Evolutionary conservation across 1,140 invertebrate genomes (phyloP).

Genomic region (Aphelenchoides fujianensis): DNA sequence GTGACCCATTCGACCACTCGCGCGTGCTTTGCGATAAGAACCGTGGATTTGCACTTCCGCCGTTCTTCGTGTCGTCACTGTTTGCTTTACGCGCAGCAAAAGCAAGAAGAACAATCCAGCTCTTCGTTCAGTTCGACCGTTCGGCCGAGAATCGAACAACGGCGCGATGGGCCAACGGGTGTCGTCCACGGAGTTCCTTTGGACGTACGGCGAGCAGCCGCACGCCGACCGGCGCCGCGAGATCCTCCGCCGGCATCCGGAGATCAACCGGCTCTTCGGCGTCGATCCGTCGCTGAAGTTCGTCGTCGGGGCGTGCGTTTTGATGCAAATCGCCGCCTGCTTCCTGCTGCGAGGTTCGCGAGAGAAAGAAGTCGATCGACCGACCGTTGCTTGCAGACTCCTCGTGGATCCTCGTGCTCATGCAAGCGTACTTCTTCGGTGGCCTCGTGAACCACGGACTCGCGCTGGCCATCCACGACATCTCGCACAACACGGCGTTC

Average conservation of each 20-base stretch:
- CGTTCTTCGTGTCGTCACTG: too few species aligned
- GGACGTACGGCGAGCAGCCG: conserved; percentile 2
- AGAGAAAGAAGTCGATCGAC: too few species aligned
- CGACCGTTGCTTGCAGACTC: conserved; percentile 38
- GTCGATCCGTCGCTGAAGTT: conserved; percentile 47
- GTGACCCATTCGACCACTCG: too few species aligned
- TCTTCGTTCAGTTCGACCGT: too few species aligned
- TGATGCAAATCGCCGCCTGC: conserved; percentile 42
- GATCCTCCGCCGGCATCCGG: background rate
- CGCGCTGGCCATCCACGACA: conserved; percentile 94
- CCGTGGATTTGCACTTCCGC: too few species aligned
- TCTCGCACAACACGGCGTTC: conserved; percentile 93
- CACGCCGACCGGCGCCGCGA: background rate
- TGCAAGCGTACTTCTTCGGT: conserved; percentile 57
- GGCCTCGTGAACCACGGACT: conserved; percentile 82
- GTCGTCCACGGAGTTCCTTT: conserved; percentile 3
- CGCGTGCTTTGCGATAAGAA: too few species aligned
- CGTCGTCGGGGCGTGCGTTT: conserved; percentile 34
- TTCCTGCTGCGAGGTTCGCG: conserved; percentile 24
- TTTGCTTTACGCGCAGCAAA: too few species aligned
- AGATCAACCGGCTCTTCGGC: conserved; percentile 43
- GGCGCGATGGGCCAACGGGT: conserved; percentile 10
- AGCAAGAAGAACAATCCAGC: too few species aligned
- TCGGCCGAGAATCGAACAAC: too few species aligned
- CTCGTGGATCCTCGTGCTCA: conserved; percentile 49